A percentile compares a stretch with the other conserved stretches of the same genome.
phyloP scores from a whole-genome alignment of 2,113 vertebrate genomes.

The Saguinus midas region DNA sequence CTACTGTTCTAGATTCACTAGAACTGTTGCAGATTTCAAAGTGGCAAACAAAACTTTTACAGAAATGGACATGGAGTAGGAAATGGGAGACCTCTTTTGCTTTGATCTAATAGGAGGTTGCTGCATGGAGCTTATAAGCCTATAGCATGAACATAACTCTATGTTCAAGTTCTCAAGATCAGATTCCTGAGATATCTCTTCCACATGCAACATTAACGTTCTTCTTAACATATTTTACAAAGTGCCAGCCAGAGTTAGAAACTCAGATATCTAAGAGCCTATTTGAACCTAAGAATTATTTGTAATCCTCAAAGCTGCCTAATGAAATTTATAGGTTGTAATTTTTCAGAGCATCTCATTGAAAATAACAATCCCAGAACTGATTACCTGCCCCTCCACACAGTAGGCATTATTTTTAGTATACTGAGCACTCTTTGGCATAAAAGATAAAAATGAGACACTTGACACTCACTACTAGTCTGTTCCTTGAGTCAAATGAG shows the following conservation, averaged over 20 bases:
- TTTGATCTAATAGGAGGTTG: not conserved
- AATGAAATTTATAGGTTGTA: constrained; percentile 1
- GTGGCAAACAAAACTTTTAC: not conserved
- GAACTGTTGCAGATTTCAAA: not conserved
- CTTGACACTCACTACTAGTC: not conserved
- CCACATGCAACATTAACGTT: not conserved
- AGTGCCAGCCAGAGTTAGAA: not conserved
- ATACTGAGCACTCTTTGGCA: not conserved
- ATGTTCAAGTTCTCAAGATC: not conserved
- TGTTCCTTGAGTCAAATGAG: constrained; percentile 15
- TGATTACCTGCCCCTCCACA: not conserved
- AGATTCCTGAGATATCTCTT: not conserved
- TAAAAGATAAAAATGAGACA: constrained; percentile 15
- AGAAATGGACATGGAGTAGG: not conserved
- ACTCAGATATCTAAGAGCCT: not conserved
- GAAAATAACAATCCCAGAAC: not conserved
- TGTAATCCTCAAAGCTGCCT: not conserved
- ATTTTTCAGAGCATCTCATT: not conserved
- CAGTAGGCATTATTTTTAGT: not conserved
- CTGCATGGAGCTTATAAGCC: not conserved
- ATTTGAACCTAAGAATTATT: not conserved
- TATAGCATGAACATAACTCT: not conserved
- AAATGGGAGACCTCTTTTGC: not conserved
- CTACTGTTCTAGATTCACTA: not conserved
- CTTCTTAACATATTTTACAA: not conserved